Evolutionary conservation across 2,113 vertebrate genomes (phyloP).

Genomic region (Syngnathus floridae): DNA sequence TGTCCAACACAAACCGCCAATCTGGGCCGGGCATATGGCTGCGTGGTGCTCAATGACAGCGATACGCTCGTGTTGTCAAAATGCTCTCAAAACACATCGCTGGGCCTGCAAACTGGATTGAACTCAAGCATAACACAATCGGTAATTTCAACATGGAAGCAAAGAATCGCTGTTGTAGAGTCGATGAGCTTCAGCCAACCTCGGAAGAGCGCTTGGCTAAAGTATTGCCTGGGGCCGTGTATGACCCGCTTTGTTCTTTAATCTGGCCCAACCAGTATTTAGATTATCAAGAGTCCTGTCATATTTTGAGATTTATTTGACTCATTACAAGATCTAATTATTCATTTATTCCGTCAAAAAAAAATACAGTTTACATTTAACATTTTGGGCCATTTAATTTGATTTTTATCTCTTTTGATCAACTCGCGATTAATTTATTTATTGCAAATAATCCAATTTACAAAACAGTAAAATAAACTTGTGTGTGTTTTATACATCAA

Average conservation of each 20-base stretch:
- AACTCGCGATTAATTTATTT: not conserved
- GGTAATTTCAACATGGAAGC: not conserved
- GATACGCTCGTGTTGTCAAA: constrained; percentile 3
- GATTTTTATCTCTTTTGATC: no score
- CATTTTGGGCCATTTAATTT: no score
- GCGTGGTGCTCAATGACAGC: not conserved
- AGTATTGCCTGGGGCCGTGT: not conserved
- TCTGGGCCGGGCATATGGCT: constrained; percentile 9
- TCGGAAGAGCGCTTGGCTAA: not conserved
- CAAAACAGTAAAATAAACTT: no score
- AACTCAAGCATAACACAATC: not conserved
- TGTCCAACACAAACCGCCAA: constrained; percentile 8
- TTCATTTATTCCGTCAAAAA: not conserved
- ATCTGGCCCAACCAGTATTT: not conserved
- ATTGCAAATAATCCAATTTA: not conserved
- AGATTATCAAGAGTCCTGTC: not conserved
- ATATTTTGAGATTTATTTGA: not conserved
- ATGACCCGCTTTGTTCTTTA: not conserved
- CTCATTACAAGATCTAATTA: not conserved
- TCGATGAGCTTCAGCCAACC: not conserved
- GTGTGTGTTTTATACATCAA: no score
- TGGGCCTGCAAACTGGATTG: not conserved
- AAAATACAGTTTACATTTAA: no score
- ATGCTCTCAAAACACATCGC: not conserved
- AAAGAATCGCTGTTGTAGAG: not conserved